phyloP scores from a whole-genome alignment of 2,888 invertebrate genomes.

The Diarsia rubi region DNA sequence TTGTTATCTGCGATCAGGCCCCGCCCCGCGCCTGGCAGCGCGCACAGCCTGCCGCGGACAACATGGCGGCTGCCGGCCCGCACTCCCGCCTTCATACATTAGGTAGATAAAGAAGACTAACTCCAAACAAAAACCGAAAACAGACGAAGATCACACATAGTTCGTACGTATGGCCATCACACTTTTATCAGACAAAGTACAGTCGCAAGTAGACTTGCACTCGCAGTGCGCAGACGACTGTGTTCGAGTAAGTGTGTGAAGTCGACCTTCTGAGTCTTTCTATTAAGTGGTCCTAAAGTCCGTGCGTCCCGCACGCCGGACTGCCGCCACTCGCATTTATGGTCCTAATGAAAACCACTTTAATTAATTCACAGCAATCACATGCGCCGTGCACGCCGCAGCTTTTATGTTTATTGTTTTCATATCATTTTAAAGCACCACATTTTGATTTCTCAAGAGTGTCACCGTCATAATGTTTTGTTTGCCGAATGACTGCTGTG shows the following conservation, averaged over 20 bases:
- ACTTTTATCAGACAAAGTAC: not conserved
- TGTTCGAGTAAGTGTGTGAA: not conserved
- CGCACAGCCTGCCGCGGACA: slow-evolving; percentile 64
- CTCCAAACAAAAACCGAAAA: not conserved
- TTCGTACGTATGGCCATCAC: not conserved
- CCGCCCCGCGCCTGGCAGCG: slow-evolving; percentile 73
- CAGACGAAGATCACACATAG: not conserved
- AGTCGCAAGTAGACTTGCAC: not conserved
- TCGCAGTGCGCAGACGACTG: not conserved
- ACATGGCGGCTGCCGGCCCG: slow-evolving; percentile 71
- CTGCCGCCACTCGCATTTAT: slow-evolving; percentile 76
- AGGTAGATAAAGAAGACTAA: not conserved
- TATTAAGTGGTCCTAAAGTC: slow-evolving; percentile 54
- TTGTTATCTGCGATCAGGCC: slow-evolving; percentile 85
- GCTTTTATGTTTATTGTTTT: slow-evolving; percentile 90
- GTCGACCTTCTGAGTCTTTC: not conserved
- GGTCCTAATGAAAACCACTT: slow-evolving; percentile 89
- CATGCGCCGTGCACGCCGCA: slow-evolving; percentile 80
- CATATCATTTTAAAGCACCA: slow-evolving; percentile 88
- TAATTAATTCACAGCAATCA: slow-evolving; percentile 91
- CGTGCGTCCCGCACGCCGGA: slow-evolving; percentile 60
- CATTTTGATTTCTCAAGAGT: slow-evolving; percentile 90
- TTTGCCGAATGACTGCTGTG: slow-evolving; percentile 75
- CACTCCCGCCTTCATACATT: slow-evolving; percentile 46
- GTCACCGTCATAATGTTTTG: slow-evolving; percentile 85